These are phyloP conservation scores for Mastomys coucha DNA, from an alignment of 2,113 vertebrate genomes.

Conservation along the genomic window DNA sequence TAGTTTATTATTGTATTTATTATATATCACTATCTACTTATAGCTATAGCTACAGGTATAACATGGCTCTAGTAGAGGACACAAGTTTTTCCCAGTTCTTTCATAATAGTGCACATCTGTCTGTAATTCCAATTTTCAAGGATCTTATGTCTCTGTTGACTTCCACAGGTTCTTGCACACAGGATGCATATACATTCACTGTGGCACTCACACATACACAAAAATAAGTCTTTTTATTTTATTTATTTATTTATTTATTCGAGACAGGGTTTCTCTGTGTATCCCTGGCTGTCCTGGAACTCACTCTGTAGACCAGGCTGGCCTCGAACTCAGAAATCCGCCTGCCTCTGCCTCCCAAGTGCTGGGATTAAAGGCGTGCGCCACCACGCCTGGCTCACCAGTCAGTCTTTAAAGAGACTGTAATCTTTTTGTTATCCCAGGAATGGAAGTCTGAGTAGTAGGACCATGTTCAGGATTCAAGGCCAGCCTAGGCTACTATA, in stretches of 20 bases:
- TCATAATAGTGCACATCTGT: background rate
- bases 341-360: too few species aligned
- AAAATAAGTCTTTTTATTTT: too few species aligned
- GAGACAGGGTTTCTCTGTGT: too few species aligned
- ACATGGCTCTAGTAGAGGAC: background rate
- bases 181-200: background rate
- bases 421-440: background rate
- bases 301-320: too few species aligned
- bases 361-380: too few species aligned
- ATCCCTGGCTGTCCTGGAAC: too few species aligned
- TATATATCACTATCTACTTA: background rate
- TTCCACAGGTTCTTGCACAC: background rate
- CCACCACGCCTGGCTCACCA: too few species aligned
- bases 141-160: background rate
- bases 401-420: background rate
- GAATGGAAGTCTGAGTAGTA: background rate
- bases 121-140: background rate
- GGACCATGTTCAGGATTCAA: background rate
- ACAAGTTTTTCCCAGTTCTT: background rate
- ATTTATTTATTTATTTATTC: too few species aligned
- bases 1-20: background rate
- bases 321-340: too few species aligned
- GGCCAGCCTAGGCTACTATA: background rate
- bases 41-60: background rate
- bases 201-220: background rate